A percentile compares a stretch with the other conserved stretches of the same genome.
Evolutionary conservation across 2,797 vertebrate species (phyloP).

Genomic region (Heliangelus exortis): DNA sequence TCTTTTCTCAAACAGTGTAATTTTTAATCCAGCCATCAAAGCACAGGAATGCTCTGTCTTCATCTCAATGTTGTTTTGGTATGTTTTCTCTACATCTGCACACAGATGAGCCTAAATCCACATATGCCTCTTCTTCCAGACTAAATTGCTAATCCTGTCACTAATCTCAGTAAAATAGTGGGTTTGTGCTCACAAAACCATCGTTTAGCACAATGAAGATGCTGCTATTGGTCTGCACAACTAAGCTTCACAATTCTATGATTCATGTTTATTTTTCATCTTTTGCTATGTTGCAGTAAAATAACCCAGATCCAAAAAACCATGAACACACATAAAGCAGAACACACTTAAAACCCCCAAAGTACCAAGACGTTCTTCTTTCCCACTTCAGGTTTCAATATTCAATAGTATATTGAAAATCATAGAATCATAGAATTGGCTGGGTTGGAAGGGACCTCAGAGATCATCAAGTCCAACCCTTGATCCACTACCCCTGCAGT

Average conservation of each 20-base stretch:
- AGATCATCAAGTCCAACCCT: too few relatives aligned
- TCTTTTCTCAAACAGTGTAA: neutral
- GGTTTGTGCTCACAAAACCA: conserved; percentile 8
- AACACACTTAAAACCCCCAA: neutral
- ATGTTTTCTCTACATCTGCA: conserved; percentile 11
- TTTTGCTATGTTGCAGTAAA: neutral
- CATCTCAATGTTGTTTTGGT: neutral
- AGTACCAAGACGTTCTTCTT: neutral
- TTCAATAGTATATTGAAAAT: neutral
- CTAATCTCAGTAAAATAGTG: conserved; percentile 39
- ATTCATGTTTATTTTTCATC: neutral
- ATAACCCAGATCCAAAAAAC: neutral
- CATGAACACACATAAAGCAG: neutral
- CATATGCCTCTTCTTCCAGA: neutral
- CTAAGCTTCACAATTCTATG: neutral
- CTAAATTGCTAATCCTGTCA: conserved; percentile 48
- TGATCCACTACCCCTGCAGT: too few relatives aligned
- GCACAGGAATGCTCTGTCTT: neutral
- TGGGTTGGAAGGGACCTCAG: too few relatives aligned
- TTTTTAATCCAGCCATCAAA: neutral
- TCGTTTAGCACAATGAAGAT: neutral
- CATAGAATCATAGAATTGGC: too few relatives aligned
- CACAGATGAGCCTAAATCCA: conserved; percentile 25
- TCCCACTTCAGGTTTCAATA: neutral
- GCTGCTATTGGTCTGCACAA: neutral